Conservation (phyloP, 2,888 invertebrate genomes). For the Tineola bisselliella region DNA sequence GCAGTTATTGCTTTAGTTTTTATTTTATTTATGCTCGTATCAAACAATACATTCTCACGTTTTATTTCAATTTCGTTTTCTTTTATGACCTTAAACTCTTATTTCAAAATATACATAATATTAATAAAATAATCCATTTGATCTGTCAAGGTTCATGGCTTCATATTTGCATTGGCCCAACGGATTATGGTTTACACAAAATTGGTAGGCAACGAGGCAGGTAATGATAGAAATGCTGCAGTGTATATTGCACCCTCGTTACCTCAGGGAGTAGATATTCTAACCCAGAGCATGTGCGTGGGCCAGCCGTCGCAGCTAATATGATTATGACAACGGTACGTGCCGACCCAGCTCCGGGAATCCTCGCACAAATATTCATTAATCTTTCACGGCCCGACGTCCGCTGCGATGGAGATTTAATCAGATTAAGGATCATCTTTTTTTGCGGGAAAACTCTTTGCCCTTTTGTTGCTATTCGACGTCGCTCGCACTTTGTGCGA, state of each 20-base stretch:
- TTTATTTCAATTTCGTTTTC: conserved; percentile 25
- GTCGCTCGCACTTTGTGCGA: conserved; percentile 60
- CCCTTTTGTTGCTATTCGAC: conserved; percentile 63
- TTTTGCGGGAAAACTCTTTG: conserved; percentile 64
- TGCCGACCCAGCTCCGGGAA: conserved; percentile 62
- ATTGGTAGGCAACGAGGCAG: no score
- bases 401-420: conserved; percentile 67
- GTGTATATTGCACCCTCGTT: conserved; percentile 20
- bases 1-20: conserved; percentile 55
- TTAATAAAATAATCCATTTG: background rate
- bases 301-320: conserved; percentile 58
- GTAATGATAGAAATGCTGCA: no score
- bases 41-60: conserved; percentile 68
- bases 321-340: conserved; percentile 68
- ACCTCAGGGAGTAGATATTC: conserved; percentile 23
- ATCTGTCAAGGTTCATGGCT: no score
- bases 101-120: conserved; percentile 1
- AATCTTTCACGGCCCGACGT: conserved; percentile 69
- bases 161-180: no score
- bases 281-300: conserved; percentile 40
- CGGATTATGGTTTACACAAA: no score
- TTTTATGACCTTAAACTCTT: background rate
- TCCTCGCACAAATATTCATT: conserved; percentile 68
- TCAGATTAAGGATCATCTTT: conserved; percentile 69
- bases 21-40: conserved; percentile 59